Evolutionary conservation across 2,888 invertebrate genomes (phyloP).

Genomic region (Anagyrus pseudococci): DNA sequence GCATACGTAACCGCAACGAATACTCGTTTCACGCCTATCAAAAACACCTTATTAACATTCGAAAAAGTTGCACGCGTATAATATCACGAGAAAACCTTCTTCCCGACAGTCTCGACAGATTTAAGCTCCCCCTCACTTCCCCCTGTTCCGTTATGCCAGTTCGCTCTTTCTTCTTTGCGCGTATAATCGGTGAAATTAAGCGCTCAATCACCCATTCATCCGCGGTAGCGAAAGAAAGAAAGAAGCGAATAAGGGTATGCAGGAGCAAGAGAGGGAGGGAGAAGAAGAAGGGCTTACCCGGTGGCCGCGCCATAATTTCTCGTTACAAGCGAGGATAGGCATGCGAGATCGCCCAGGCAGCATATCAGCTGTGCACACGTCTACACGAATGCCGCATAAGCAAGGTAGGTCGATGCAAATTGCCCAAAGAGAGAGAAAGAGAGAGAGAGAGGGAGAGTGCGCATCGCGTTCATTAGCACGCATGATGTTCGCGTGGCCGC

Average conservation of each 20-base stretch:
- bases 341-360: neutral
- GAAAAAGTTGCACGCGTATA: no score
- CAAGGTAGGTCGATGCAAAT: constrained; percentile 12
- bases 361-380: neutral
- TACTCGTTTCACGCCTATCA: constrained; percentile 1
- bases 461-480: constrained; percentile 50
- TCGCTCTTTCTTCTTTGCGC: no score
- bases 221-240: neutral
- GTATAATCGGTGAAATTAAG: no score
- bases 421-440: no score
- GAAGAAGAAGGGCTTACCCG: no score
- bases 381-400: constrained; percentile 9
- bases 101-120: no score
- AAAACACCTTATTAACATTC: constrained; percentile 3
- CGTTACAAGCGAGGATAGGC: constrained; percentile 1
- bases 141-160: no score
- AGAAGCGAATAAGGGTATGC: neutral
- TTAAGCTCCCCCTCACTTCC: no score
- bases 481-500: constrained; percentile 43
- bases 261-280: neutral
- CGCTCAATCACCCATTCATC: constrained; percentile 18
- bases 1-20: neutral
- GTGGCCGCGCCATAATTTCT: constrained; percentile 17
- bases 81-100: no score
- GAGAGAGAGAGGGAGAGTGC: constrained; percentile 9